These are phyloP conservation scores for Callyntrura sp. DNA, from an alignment of 2,888 invertebrate species.

Conservation along the genomic window DNA sequence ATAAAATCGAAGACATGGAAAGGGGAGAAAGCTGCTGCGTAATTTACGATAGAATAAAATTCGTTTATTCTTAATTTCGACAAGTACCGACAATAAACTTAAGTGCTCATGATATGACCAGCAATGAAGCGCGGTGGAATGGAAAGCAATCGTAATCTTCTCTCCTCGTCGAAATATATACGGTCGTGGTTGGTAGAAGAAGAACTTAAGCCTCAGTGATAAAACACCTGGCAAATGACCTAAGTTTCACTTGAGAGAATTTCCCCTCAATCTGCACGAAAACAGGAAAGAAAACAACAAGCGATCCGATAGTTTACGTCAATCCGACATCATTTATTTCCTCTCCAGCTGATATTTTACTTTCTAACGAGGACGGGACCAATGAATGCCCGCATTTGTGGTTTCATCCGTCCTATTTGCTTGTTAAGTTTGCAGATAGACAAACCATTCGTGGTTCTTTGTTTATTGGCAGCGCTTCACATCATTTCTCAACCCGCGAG, in stretches of 20 bases:
- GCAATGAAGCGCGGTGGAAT: not conserved
- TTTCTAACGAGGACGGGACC: not conserved
- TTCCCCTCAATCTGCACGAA: not conserved
- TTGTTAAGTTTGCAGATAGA: not conserved
- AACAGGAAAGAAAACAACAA: not conserved
- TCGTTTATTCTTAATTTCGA: not conserved
- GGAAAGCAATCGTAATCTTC: not conserved
- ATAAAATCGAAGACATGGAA: slow-evolving; percentile 3
- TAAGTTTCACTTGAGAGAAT: slow-evolving; percentile 14
- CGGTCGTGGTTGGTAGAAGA: not conserved
- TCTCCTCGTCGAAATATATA: slow-evolving; percentile 8
- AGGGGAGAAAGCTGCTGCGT: slow-evolving; percentile 6
- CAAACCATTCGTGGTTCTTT: not conserved
- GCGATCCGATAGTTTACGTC: not conserved
- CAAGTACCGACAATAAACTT: slow-evolving; percentile 39
- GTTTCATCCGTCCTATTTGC: not conserved
- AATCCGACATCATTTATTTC: not conserved
- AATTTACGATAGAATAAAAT: slow-evolving; percentile 55
- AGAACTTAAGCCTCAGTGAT: slow-evolving; percentile 1
- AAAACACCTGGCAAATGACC: slow-evolving; percentile 45
- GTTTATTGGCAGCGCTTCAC: not conserved
- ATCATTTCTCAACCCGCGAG: slow-evolving; percentile 2
- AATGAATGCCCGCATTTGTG: not conserved
- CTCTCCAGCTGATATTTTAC: not conserved
- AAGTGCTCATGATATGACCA: slow-evolving; percentile 50